Evolutionary conservation across 2,113 vertebrate genomes (phyloP), one percentile per base, ranked within the genome.

Genomic region (Antechinus stuartii): DNA sequence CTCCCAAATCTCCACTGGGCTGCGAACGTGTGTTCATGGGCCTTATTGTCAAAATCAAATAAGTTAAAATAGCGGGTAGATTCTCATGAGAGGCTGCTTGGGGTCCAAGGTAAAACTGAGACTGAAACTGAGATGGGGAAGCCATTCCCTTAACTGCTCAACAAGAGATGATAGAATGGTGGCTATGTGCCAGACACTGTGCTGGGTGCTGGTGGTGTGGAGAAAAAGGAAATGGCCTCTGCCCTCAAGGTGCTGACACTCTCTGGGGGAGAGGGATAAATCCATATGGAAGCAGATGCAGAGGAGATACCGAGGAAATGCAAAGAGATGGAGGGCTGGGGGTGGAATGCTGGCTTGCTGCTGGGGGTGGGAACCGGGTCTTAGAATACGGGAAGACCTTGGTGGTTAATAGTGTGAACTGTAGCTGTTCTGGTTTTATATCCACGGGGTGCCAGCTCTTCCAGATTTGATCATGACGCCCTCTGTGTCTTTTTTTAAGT

Each of bases 1-100:
- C 57, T 92, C 90, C 25, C 55, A 95, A 93, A 19, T 2, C 12
- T 84, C 90, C 9, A 19, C 8, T 19, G 91, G 92, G 5, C 91
- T 94, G 95, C 68, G n/a, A 92, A 95, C 93, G 47, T 95, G 30
- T 90, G 46, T 2, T 57, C 19, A 26, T 95, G 54, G 1, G 11
- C 26, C 50, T 94, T 95, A 24, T 68, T 91, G 11, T 54, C 49
- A 91, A 68, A 96, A 52, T 26, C 8, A 55, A 19, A 49, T 27
- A 47, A 76, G 25, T 19, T 25, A 96, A 94, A 91, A 91, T 42
- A n/a, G 68, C 35, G 30, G n/a, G 68, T 5, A 42, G 35, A 35
- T 76, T n/a, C 35, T n/a, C 2, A 1, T 9, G n/a, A 76, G 35
- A n/a, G 35, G 35, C 68, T n/a, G 68, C 68, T n/a, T 6, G 1